Conservation (phyloP, 2,113 vertebrate genomes). For the Pygathrix nemaeus region DNA sequence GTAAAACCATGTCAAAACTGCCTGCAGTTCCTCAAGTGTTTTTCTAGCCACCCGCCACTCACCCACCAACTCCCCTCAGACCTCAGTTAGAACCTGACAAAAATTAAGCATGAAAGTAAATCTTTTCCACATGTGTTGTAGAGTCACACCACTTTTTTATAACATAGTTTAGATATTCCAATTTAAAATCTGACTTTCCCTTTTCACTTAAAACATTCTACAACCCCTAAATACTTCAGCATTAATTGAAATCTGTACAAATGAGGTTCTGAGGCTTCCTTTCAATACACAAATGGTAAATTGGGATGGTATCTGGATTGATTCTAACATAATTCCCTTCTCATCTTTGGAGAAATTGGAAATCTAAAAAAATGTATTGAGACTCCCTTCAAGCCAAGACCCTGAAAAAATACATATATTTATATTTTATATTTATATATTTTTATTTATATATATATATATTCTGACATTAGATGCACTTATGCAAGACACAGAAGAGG, state of each 20-base stretch:
- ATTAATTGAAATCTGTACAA: not conserved
- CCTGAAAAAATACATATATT: too few species aligned
- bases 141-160: not conserved
- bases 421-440: too few species aligned
- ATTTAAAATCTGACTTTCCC: not conserved
- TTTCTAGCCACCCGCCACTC: too few species aligned
- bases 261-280: not conserved
- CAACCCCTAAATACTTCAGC: fast-evolving
- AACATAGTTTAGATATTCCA: not conserved
- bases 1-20: too few species aligned
- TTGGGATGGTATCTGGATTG: not conserved
- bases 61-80: too few species aligned
- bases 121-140: not conserved
- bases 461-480: not conserved
- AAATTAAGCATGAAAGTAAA: not conserved
- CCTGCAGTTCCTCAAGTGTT: too few species aligned
- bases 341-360: not conserved
- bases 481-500: not conserved
- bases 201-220: not conserved
- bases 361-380: not conserved
- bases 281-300: not conserved
- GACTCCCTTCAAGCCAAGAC: not conserved
- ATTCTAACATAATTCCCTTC: not conserved
- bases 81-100: too few species aligned
- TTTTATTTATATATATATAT: too few species aligned